Evolutionary conservation across 64 coral and sea anemone genomes (phyloP).

Genomic region (Cladopsammia gracilis): DNA sequence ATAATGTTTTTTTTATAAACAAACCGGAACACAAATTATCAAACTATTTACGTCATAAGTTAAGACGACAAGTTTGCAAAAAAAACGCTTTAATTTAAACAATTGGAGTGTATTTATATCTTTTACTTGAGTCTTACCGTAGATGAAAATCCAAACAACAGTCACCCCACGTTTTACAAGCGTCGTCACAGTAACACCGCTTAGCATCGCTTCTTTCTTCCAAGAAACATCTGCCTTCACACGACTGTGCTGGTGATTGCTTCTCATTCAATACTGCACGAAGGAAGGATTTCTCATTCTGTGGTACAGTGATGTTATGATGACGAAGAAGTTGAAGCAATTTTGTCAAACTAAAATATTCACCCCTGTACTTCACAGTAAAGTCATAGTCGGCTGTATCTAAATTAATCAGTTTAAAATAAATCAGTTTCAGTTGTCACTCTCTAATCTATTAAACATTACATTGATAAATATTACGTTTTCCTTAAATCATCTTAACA

Average conservation of each 20-base stretch:
- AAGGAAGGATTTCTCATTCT: background rate
- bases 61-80: too few relatives aligned
- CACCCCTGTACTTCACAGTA: background rate
- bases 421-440: too few relatives aligned
- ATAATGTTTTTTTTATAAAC: too few relatives aligned
- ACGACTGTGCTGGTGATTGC: background rate
- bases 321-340: background rate
- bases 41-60: too few relatives aligned
- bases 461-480: too few relatives aligned
- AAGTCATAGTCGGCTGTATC: background rate
- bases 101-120: too few relatives aligned
- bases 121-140: background rate
- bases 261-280: background rate
- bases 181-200: constrained; percentile 19
- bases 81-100: too few relatives aligned
- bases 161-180: constrained; percentile 6
- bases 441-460: too few relatives aligned
- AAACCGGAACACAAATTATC: too few relatives aligned
- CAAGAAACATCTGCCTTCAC: background rate
- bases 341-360: background rate
- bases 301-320: background rate
- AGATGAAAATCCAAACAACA: constrained; percentile 8
- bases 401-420: too few relatives aligned
- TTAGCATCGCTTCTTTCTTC: background rate
- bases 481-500: too few relatives aligned